Percentiles rank a stretch among this genome's conserved stretches.
phyloP scores from a whole-genome alignment of 2,888 invertebrate genomes.

The Oscheius sp. region DNA sequence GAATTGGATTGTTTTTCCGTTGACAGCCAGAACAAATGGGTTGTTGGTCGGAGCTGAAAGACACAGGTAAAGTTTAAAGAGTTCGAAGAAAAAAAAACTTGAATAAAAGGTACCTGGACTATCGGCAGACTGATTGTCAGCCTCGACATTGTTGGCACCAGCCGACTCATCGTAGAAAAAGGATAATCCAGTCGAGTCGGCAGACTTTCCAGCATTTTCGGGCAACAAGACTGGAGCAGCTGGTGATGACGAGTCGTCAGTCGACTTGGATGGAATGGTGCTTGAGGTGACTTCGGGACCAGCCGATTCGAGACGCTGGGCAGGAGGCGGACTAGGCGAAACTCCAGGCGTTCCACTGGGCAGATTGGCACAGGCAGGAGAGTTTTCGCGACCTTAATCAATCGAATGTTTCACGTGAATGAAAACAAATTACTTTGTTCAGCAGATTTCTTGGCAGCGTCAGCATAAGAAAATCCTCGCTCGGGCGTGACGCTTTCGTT shows the following conservation, averaged over 20 bases:
- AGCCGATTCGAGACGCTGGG: conserved; percentile 2
- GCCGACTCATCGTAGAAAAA: conserved; percentile 37
- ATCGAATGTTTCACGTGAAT: background rate
- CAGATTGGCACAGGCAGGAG: conserved; percentile 17
- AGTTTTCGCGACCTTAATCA: conserved; percentile 33
- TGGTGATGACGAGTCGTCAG: background rate
- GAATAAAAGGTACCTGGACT: background rate
- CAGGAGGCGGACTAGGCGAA: conserved; percentile 9
- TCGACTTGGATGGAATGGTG: too few relatives aligned
- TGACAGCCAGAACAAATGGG: conserved; percentile 27
- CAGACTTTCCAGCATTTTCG: background rate
- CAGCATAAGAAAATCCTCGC: conserved; percentile 47
- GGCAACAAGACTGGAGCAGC: background rate
- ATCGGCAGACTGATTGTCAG: background rate
- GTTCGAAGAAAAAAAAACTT: background rate
- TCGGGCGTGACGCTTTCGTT: conserved; percentile 20
- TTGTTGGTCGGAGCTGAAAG: conserved; percentile 2
- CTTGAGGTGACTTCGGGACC: background rate
- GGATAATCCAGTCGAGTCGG: conserved; percentile 4
- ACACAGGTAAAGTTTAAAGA: background rate
- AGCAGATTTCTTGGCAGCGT: conserved; percentile 47
- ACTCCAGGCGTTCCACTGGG: background rate
- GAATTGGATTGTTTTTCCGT: conserved; percentile 31
- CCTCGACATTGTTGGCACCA: background rate
- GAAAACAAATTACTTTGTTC: conserved; percentile 24